These are phyloP conservation scores for Ormyrus pomaceus DNA, from an alignment of 2,888 invertebrate genomes.

Conservation along the genomic window DNA sequence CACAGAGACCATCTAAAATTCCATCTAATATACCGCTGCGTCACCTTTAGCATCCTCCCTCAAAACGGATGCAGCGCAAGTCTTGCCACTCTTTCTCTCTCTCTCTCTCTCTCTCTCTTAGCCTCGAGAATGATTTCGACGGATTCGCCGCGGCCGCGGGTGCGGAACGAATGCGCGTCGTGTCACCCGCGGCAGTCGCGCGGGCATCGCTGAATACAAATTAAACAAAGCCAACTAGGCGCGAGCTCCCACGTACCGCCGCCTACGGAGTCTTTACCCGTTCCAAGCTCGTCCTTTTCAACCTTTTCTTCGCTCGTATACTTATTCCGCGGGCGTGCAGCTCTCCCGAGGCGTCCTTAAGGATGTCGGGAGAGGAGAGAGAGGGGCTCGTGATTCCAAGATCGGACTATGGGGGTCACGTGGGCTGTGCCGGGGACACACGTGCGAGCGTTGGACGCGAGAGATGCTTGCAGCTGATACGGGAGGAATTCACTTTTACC, in stretches of 20 bases:
- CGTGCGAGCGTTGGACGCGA: too few species aligned
- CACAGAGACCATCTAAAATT: background rate
- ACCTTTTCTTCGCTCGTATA: background rate
- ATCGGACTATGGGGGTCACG: too few species aligned
- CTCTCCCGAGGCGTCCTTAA: too few species aligned
- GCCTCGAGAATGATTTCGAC: background rate
- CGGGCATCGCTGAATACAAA: constrained; percentile 36
- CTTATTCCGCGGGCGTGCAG: too few species aligned
- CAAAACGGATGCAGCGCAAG: too few species aligned
- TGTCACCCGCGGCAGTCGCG: constrained; percentile 14
- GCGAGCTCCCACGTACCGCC: background rate
- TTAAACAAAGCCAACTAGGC: constrained; percentile 10
- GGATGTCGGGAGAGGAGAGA: too few species aligned
- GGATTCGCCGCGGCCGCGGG: background rate
- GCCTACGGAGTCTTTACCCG: background rate
- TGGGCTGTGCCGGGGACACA: too few species aligned
- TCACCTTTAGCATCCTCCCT: background rate
- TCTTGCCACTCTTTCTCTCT: background rate
- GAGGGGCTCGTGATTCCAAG: too few species aligned
- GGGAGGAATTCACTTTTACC: too few species aligned
- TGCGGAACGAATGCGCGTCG: constrained; percentile 31
- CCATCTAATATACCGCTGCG: background rate
- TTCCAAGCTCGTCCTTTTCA: background rate
- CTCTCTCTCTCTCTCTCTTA: background rate
- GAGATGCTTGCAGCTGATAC: too few species aligned